Evolutionary conservation across 2,113 vertebrate species (phyloP).

Genomic region (Callorhinus ursinus): DNA sequence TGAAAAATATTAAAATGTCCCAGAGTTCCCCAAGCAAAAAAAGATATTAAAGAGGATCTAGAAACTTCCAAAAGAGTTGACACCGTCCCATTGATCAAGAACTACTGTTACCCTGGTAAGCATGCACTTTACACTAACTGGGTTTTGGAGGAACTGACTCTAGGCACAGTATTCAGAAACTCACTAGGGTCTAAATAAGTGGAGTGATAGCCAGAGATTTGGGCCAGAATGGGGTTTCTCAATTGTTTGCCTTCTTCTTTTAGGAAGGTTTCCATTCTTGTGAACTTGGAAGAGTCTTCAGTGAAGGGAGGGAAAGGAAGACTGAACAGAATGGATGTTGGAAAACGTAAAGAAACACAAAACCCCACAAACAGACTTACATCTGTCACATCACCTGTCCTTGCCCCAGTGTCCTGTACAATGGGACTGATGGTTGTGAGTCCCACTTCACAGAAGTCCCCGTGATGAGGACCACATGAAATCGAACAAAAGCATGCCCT

Average conservation of each 20-base stretch:
- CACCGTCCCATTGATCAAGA: not conserved
- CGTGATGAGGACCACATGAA: rapidly evolving
- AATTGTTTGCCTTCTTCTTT: not conserved
- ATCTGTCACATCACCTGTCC: rapidly evolving
- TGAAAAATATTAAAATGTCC: not conserved
- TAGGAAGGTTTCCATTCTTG: not conserved
- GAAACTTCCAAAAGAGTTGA: not conserved
- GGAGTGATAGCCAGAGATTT: not conserved
- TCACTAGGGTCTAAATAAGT: not conserved
- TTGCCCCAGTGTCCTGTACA: not conserved
- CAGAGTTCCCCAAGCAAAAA: not conserved
- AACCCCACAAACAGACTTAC: not conserved
- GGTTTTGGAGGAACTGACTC: not conserved
- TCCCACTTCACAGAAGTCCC: not conserved
- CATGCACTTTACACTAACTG: not conserved
- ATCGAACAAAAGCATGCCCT: not conserved
- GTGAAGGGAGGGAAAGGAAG: not conserved
- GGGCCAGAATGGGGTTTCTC: not conserved
- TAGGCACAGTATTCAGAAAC: not conserved
- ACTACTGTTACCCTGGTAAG: not conserved
- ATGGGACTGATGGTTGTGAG: not conserved
- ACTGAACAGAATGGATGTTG: not conserved
- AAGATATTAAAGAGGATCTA: not conserved
- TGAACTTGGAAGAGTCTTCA: not conserved
- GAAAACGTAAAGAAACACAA: not conserved